Conservation (phyloP, 2,797 vertebrate species). For the Lemur catta region DNA sequence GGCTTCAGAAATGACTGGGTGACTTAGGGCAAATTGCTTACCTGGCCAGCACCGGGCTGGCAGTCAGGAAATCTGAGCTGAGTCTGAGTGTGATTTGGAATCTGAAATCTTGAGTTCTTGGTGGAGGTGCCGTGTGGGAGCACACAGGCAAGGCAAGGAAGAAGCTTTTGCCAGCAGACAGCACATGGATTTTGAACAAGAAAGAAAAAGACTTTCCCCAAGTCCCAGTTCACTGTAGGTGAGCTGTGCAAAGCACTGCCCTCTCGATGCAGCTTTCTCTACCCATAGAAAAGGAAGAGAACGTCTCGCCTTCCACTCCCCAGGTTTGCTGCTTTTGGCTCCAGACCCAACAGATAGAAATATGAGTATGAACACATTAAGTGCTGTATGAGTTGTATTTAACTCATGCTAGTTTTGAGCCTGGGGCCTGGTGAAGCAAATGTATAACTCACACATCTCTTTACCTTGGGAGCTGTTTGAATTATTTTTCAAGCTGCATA, state of each 20-base stretch:
- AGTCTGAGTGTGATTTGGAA: neutral
- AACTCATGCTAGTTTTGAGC: too few relatives aligned
- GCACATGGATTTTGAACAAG: conserved; percentile 43
- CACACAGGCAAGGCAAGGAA: neutral
- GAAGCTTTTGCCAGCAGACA: neutral
- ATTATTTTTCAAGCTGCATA: too few relatives aligned
- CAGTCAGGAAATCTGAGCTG: neutral
- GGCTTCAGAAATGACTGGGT: neutral
- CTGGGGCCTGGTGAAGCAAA: too few relatives aligned
- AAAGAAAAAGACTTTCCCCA: conserved; percentile 4
- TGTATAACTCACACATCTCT: too few relatives aligned
- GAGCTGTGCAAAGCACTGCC: neutral
- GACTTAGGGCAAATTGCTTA: neutral
- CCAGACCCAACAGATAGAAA: neutral
- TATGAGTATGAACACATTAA: neutral
- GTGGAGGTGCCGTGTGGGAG: neutral
- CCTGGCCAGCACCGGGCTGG: neutral
- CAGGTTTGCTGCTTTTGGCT: neutral
- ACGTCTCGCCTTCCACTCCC: neutral
- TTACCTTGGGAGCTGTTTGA: too few relatives aligned
- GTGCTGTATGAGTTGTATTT: too few relatives aligned
- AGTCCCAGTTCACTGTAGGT: conserved; percentile 50
- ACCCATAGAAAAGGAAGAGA: conserved; percentile 38
- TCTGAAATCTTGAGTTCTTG: neutral
- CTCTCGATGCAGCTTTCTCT: neutral